Evolutionary conservation across 2,888 invertebrate species (phyloP).

Genomic region (Pterobdella sp.): DNA sequence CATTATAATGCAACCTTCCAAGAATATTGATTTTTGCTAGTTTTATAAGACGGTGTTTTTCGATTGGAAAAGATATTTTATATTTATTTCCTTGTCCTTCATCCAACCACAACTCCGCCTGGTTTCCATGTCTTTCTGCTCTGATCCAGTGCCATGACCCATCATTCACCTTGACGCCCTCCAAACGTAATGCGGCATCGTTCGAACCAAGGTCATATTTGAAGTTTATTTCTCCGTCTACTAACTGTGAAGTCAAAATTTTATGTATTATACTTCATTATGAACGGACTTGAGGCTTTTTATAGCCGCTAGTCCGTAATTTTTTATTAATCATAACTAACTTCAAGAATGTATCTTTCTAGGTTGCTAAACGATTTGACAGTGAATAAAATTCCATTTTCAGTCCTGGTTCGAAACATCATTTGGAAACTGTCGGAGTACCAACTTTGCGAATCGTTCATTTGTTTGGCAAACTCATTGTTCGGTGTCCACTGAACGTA

Average conservation of each 20-base stretch:
- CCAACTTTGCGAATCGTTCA: slow-evolving; percentile 39
- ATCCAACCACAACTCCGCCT: slow-evolving; percentile 19
- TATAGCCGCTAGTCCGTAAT: background rate
- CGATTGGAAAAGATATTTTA: slow-evolving; percentile 33
- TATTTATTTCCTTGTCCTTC: slow-evolving; percentile 32
- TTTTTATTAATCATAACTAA: slow-evolving; percentile 42
- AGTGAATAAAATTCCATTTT: slow-evolving; percentile 83
- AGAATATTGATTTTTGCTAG: slow-evolving; percentile 16
- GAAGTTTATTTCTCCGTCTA: slow-evolving; percentile 79
- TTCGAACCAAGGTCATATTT: slow-evolving; percentile 80
- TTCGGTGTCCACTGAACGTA: slow-evolving; percentile 20
- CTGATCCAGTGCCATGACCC: slow-evolving; percentile 93
- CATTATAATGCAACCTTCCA: slow-evolving; percentile 13
- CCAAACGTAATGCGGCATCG: slow-evolving; percentile 64
- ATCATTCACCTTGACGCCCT: slow-evolving; percentile 56
- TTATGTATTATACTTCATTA: background rate
- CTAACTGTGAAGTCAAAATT: slow-evolving; percentile 59
- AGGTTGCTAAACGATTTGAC: slow-evolving; percentile 47
- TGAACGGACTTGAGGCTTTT: background rate
- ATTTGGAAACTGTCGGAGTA: slow-evolving; percentile 62
- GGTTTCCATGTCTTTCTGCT: slow-evolving; percentile 80
- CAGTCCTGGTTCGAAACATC: slow-evolving; percentile 83
- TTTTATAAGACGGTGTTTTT: slow-evolving; percentile 29
- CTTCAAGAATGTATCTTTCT: slow-evolving; percentile 76
- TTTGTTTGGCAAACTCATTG: slow-evolving; percentile 37